Percentiles rank a stretch among this genome's conserved stretches.
Evolutionary conservation across 2,113 vertebrate species (phyloP).

Genomic region (Recurvirostra avosetta): DNA sequence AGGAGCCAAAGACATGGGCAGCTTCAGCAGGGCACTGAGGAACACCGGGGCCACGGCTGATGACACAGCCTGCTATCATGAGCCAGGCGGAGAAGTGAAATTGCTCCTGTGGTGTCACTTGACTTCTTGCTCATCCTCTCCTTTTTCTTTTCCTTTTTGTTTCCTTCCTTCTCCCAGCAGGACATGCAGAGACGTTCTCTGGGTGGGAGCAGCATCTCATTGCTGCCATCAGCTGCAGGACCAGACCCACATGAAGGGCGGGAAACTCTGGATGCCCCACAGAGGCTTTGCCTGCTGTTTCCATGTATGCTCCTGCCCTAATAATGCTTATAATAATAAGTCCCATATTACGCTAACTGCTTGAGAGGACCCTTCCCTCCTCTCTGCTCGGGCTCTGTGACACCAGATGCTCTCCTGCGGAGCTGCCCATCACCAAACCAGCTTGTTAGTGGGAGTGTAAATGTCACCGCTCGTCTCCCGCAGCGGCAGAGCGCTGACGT

Average conservation of each 20-base stretch:
- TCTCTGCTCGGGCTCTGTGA: slow-evolving; percentile 33
- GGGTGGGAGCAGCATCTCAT: neutral
- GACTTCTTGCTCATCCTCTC: neutral
- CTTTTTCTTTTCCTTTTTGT: neutral
- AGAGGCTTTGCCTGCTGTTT: neutral
- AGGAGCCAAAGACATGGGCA: neutral
- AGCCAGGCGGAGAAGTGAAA: neutral
- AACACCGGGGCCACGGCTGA: fast-evolving
- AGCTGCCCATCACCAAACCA: slow-evolving; percentile 59
- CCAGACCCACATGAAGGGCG: neutral
- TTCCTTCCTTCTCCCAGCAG: neutral
- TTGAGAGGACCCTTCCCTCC: neutral
- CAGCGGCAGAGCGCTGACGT: slow-evolving; percentile 42
- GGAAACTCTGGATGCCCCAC: neutral
- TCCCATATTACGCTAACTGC: neutral
- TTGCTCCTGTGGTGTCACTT: neutral
- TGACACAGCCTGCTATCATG: neutral
- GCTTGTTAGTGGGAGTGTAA: slow-evolving; percentile 76
- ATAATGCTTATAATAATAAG: neutral
- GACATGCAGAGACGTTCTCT: neutral
- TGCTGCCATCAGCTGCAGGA: neutral
- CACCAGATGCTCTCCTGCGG: slow-evolving; percentile 56
- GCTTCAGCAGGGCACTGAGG: neutral
- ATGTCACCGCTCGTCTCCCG: slow-evolving; percentile 63
- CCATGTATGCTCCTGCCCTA: neutral